Conservation (phyloP, 2,797 vertebrate genomes). For the Pseudochirops corinnae region DNA sequence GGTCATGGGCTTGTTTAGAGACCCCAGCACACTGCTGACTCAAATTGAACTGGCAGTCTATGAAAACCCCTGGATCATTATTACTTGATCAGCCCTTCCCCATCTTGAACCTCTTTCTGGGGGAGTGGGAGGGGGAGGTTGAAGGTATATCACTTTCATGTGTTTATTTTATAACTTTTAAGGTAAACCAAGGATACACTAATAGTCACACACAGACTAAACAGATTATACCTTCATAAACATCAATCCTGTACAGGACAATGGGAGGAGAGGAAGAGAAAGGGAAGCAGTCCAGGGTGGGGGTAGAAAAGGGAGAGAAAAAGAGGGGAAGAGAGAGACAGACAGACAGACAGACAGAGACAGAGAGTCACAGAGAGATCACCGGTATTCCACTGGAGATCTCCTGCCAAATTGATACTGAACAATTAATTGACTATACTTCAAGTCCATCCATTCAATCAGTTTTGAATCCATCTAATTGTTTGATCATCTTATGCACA, state of each 20-base stretch:
- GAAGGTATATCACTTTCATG: background rate
- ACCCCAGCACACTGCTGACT: background rate
- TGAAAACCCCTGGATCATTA: background rate
- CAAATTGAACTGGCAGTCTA: background rate
- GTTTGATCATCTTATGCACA: background rate
- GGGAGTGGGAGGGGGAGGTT: background rate
- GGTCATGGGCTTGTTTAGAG: background rate
- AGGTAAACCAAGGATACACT: background rate
- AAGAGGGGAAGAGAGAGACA: too few relatives aligned
- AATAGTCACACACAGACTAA: background rate
- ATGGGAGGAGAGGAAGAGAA: background rate
- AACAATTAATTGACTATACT: background rate
- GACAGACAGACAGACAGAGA: too few relatives aligned
- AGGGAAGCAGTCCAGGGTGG: rapidly evolving
- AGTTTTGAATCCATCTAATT: background rate
- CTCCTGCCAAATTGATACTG: background rate
- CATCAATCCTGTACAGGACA: background rate
- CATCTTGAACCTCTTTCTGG: background rate
- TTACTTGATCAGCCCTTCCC: background rate
- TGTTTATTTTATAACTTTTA: background rate
- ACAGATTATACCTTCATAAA: background rate
- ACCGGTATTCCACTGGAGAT: background rate
- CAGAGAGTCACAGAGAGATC: background rate
- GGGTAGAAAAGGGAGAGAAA: background rate
- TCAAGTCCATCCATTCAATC: background rate